These are phyloP conservation scores for Cherax quadricarinatus DNA, from an alignment of 1,140 invertebrate genomes.

Conservation along the genomic window DNA sequence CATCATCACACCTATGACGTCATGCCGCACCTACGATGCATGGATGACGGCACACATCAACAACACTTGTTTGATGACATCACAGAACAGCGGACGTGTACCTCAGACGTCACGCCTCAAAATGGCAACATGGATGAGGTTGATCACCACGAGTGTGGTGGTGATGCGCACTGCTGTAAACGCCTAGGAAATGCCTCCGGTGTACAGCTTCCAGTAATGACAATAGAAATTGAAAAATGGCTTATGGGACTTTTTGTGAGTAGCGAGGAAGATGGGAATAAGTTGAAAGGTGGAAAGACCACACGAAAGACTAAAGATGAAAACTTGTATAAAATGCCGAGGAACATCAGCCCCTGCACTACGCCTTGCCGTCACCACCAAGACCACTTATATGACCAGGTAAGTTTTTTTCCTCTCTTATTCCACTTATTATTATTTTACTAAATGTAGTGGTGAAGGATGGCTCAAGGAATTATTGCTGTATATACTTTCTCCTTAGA, in stretches of 20 bases:
- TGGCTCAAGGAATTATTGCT: too few relatives aligned
- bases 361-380: background rate
- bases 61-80: background rate
- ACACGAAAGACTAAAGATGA: background rate
- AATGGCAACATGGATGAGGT: background rate
- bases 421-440: too few relatives aligned
- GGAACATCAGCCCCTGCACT: background rate
- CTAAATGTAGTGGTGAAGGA: too few relatives aligned
- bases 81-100: background rate
- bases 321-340: background rate
- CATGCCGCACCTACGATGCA: background rate
- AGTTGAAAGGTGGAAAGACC: background rate
- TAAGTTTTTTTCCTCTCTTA: conserved; percentile 20
- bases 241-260: conserved; percentile 55
- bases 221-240: conserved; percentile 57
- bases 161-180: background rate
- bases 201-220: conserved; percentile 58
- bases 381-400: conserved; percentile 32
- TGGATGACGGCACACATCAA: background rate
- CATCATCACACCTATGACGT: background rate
- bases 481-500: too few relatives aligned
- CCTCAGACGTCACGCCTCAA: conserved; percentile 9
- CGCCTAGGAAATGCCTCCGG: background rate
- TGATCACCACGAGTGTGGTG: background rate
- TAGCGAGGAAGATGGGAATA: conserved; percentile 28